Conservation (phyloP, 1,140 invertebrate species). For the Scaptomyza pallida region DNA sequence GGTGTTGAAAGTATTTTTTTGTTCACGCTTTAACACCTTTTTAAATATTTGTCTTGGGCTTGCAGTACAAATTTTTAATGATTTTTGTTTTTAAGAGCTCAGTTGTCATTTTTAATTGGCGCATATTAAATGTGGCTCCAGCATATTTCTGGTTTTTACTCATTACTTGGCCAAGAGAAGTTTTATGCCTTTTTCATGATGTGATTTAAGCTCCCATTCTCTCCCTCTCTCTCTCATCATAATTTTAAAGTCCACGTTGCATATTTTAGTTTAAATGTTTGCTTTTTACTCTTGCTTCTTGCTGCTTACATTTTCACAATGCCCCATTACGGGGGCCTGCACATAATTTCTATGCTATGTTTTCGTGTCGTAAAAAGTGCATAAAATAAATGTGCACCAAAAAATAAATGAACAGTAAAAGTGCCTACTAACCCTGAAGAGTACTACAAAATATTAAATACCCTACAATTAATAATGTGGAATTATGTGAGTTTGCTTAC, state of each 20-base stretch:
- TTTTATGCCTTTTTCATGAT: conserved; percentile 72
- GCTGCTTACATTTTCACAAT: conserved; percentile 50
- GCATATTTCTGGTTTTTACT: conserved; percentile 33
- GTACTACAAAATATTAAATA: background rate
- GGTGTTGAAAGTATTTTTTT: conserved; percentile 56
- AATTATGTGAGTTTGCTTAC: too few relatives aligned
- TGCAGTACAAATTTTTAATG: conserved; percentile 59
- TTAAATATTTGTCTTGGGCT: conserved; percentile 66
- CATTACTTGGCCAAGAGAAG: conserved; percentile 46
- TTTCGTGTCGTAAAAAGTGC: conserved; percentile 61
- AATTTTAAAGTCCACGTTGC: conserved; percentile 53
- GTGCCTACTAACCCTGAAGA: conserved; percentile 11
- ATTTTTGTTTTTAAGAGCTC: conserved; percentile 29
- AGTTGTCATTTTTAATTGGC: conserved; percentile 77
- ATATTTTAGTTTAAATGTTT: conserved; percentile 72
- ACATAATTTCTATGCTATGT: conserved; percentile 68
- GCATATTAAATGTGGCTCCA: conserved; percentile 67
- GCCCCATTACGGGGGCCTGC: conserved; percentile 44
- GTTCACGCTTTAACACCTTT: conserved; percentile 60
- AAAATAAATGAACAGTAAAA: conserved; percentile 53
- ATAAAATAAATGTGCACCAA: conserved; percentile 74
- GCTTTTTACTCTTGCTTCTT: conserved; percentile 24
- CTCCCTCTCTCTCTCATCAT: conserved; percentile 31
- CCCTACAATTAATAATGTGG: conserved; percentile 9
- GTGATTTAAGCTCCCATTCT: conserved; percentile 27